Conservation (phyloP, 2,888 invertebrate genomes). For the Mythimna lalbum region DNA sequence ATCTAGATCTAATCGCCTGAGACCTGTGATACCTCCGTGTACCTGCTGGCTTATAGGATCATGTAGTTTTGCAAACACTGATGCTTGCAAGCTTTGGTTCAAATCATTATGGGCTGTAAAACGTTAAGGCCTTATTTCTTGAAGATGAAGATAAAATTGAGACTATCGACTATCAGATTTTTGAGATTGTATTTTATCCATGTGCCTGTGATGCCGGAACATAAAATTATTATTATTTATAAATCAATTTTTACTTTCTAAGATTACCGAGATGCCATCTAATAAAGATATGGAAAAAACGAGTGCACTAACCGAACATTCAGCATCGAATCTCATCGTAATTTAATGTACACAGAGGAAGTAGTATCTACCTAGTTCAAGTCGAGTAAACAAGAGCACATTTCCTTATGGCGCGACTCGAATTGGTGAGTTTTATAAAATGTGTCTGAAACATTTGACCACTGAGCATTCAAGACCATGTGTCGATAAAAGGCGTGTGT, state of each 20-base stretch:
- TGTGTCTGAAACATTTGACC: slow-evolving; percentile 31
- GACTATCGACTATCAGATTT: neutral
- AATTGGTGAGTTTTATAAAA: slow-evolving; percentile 10
- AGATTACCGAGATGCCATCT: neutral
- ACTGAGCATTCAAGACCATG: slow-evolving; percentile 43
- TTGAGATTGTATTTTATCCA: no score
- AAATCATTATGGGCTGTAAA: neutral
- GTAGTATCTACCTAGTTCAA: no score
- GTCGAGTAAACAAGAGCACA: neutral
- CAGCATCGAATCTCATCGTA: neutral
- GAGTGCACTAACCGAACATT: neutral
- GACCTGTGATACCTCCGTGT: slow-evolving; percentile 24
- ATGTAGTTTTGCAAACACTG: slow-evolving; percentile 17
- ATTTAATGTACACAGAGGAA: neutral
- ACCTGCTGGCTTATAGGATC: slow-evolving; percentile 12
- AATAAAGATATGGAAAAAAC: neutral
- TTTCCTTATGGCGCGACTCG: neutral
- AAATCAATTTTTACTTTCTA: no score
- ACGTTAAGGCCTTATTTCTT: neutral
- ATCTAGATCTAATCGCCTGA: slow-evolving; percentile 51
- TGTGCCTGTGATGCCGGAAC: no score
- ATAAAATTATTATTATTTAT: no score
- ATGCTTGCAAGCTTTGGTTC: no score
- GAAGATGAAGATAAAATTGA: neutral
- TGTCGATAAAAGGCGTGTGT: slow-evolving; percentile 33